Evolutionary conservation across 2,113 vertebrate genomes (phyloP).

Genomic region (Puntigrus tetrazona): DNA sequence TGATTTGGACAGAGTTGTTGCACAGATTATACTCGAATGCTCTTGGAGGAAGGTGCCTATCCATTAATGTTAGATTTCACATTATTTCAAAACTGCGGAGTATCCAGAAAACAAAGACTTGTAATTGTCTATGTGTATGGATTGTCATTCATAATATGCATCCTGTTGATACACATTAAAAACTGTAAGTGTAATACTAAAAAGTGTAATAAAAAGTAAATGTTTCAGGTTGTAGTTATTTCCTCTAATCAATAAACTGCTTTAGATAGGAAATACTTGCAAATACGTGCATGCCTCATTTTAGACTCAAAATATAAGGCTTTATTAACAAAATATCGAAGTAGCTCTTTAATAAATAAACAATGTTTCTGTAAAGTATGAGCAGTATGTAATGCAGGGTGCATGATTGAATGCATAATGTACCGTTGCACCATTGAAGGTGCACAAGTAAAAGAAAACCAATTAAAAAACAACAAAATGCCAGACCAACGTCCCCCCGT

Average conservation of each 20-base stretch:
- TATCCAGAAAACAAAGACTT: conserved; percentile 6
- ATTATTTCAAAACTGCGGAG: not conserved
- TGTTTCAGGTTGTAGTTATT: not conserved
- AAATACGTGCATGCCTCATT: no score
- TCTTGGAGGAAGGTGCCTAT: conserved; percentile 23
- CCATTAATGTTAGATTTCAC: conserved; percentile 20
- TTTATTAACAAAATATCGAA: no score
- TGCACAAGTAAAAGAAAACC: not conserved
- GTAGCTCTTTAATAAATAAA: no score
- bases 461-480: not conserved
- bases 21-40: conserved; percentile 22
- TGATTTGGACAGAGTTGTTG: conserved; percentile 50
- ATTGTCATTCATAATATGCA: conserved; percentile 14
- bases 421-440: no score
- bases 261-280: not conserved
- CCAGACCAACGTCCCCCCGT: not conserved
- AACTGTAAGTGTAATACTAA: not conserved
- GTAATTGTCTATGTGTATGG: conserved; percentile 1
- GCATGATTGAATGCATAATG: no score
- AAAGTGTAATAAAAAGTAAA: not conserved
- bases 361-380: no score
- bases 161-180: conserved; percentile 20
- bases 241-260: not conserved
- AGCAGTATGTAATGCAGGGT: no score
- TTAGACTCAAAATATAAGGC: no score